Base-by-base conservation (phyloP, 2,113 vertebrate species). In the Eretmochelys imbricata region DNA sequence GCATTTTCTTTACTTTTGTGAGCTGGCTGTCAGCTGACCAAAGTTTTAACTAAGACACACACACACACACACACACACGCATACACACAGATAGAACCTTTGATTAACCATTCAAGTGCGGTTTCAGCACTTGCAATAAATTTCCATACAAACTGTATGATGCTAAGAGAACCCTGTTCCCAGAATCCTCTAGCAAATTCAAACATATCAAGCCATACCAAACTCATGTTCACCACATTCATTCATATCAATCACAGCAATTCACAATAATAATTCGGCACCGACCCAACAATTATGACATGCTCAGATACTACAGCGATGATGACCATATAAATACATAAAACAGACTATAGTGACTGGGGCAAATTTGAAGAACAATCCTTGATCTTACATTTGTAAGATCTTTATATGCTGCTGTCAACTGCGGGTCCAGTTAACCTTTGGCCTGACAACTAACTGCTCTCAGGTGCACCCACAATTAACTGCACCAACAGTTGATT, bases 281-380 rank as follows among this genome's bases (percentile, higher is more conserved):
- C 38, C 5, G 13, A 2, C 1, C 82, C 17, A 1, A 62, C 57
- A 31, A 62, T 31, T 62, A 62, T 62, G 27, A 54, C 51, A 76
- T 27, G 4, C 19, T 82, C 10, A 19, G 3, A 50, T 85, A 78
- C 8, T 69, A 27, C 11, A 87, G 8, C 1, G 29, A 8, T 51
- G 54, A 76, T 82, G 8, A 91, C 92, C 81, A 84, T 78, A 48
- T 1, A 82, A 29, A 4, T 22, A 57, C 2, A 55, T 4, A 55
- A 72, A 6, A 10, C 0, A 55, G 19, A 25, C 31, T n/a, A 12
- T 9, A 31, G 53, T 57, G 82, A 42, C 1, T 24, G 72, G 0
- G 0, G 5, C 24, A 89, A 92, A 81, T 48, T 6, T 42, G 27
- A 46, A 4, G 9, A 50, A 76, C 10, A 69, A 29, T 3, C 17